Evolutionary conservation across 2,888 invertebrate genomes (phyloP), one percentile per base, ranked within the genome.

Genomic region (Amaurobius ferox): DNA sequence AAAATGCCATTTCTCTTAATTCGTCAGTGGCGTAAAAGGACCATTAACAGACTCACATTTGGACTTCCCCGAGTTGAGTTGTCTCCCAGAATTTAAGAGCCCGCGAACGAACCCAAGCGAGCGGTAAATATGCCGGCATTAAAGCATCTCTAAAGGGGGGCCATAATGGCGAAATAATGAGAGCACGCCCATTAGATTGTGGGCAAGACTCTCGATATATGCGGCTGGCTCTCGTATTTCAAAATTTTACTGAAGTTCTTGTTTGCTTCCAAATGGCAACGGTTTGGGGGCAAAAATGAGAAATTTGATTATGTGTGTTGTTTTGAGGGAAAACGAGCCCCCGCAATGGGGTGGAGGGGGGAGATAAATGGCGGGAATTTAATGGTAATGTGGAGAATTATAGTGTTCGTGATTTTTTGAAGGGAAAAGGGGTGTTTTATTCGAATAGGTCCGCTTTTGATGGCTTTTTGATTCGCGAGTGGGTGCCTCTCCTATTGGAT

Each of bases 1-100:
- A 70, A 71, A 76, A 83, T 64, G 81, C 81, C 81, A 83, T 83
- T 83, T 83, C 76, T 83, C 76, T 83, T 83, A 83, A 83, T 83
- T 83, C 76, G 76, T 83, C 81, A 83, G 74, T 81, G 26, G 66
- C 40, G 48, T 26, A 26, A 68, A 44, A 71, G 32, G 71, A 64
- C 81, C 81, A 83, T 83, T 83, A 83, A 76, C 81, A 71, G 76
- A 83, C 28, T 64, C 62, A 35, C 79, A 70, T 71, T 79, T 78
- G 61, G 61, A 55, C 61, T 39, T 26, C 40, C 30, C 35, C 74
- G 64, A 30, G 62, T 55, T 55, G 78, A 79, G 61, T 80, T 73
- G 62, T 68, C 80, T 48, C 80, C 61, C 76, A 35, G 66, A 83
- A 76, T 83, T 83, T 83, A 83, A 76, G 81, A 83, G 81, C 61